Conservation (phyloP, 1,140 invertebrate genomes). For the Lysiphlebus fabarum region DNA sequence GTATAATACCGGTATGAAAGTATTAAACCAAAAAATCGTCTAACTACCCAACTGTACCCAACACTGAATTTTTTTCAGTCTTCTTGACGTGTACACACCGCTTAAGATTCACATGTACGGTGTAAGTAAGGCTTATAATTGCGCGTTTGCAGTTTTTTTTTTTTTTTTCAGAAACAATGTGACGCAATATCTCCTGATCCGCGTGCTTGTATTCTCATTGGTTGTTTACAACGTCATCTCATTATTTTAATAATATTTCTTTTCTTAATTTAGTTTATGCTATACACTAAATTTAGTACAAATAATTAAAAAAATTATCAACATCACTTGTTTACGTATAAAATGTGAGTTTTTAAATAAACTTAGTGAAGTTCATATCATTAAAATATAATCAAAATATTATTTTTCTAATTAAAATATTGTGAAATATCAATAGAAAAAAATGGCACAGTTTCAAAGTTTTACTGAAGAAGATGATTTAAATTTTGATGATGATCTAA, state of each 20-base stretch:
- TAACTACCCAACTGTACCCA: no score
- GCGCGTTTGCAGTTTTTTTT: no score
- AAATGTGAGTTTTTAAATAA: slow-evolving; percentile 2
- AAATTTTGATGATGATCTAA: slow-evolving; percentile 49
- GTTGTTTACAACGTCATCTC: slow-evolving; percentile 34
- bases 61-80: no score
- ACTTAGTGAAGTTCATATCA: background rate
- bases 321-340: slow-evolving; percentile 6
- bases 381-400: slow-evolving; percentile 10
- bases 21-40: no score
- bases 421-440: slow-evolving; percentile 5
- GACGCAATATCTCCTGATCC: slow-evolving; percentile 48
- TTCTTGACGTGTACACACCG: no score
- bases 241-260: slow-evolving; percentile 36
- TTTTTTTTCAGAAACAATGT: slow-evolving; percentile 7
- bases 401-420: slow-evolving; percentile 8
- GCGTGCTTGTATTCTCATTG: slow-evolving; percentile 32
- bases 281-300: slow-evolving; percentile 32
- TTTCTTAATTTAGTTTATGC: slow-evolving; percentile 10
- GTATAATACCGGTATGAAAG: no score
- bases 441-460: slow-evolving; percentile 38
- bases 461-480: slow-evolving; percentile 44
- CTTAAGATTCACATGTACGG: no score
- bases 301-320: background rate
- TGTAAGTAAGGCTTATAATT: no score